Evolutionary conservation across 1,140 invertebrate genomes (phyloP), one percentile per base, ranked within the genome.

Genomic region (Psilanteris sp.): DNA sequence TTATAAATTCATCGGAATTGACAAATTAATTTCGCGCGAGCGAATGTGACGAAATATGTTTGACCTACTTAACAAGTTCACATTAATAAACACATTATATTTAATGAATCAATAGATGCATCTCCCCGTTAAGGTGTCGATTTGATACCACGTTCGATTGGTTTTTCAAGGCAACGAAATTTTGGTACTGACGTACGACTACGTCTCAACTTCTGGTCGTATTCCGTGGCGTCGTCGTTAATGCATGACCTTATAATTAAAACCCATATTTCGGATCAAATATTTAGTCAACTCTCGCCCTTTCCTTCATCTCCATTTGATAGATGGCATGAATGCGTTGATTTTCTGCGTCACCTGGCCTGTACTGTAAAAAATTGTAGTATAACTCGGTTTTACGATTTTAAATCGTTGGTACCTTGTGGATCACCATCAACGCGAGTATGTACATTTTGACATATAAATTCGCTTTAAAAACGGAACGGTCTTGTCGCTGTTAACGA

Each of bases 371-470:
- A 76, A 72, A 75, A 68, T n/a, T n/a, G n/a, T 70, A 64, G 72
- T 27, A 13, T 34, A 37, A 11, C 55, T 36, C 62, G 55, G 46
- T 61, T 71, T 71, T 67, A 37, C n/a, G n/a, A n/a, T n/a, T n/a
- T n/a, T n/a, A 66, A 77, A 61, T 72, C 52, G 59, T 48, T 29
- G 57, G 11, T 61, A 29, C 67, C 39, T 67, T 71, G 39, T 24
- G 54, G 48, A 70, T 62, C 37, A 66, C 39, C 52, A 66, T 70
- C 70, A 37, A 52, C 22, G 50, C 59, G 55, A 66, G 61, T 66
- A 57, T 62, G 74, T 67, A 72, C 67, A 57, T 77, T 77, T 77
- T 77, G 74, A 77, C 71, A 62, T 55, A 79, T 72, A 76, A 76
- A 75, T 76, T 79, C 62, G 43, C 43, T 75, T 72, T 54, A 64